Conservation (phyloP, 2,888 invertebrate genomes). For the Chymomyza amoena region DNA sequence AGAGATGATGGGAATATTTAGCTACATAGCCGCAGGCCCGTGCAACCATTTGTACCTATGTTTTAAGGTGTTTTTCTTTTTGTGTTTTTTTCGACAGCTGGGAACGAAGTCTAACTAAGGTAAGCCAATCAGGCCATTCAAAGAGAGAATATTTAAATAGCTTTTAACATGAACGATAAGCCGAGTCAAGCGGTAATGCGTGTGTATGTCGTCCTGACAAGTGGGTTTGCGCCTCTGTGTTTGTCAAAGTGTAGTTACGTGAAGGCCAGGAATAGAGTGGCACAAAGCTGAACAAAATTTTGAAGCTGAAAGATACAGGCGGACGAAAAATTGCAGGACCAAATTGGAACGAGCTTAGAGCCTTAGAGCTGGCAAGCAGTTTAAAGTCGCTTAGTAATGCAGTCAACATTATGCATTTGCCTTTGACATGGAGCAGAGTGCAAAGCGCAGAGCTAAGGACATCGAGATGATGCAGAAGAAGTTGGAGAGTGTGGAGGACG, state of each 20-base stretch:
- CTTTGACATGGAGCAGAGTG: constrained; percentile 8
- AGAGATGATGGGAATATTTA: too few relatives aligned
- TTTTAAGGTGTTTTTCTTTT: background rate
- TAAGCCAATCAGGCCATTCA: constrained; percentile 71
- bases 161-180: constrained; percentile 70
- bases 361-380: constrained; percentile 15
- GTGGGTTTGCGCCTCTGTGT: background rate
- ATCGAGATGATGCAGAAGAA: background rate
- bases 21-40: background rate
- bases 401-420: constrained; percentile 55
- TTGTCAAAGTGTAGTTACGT: constrained; percentile 57
- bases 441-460: constrained; percentile 3
- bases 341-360: constrained; percentile 5
- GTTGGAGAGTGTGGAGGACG: background rate
- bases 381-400: constrained; percentile 66
- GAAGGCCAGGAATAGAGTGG: constrained; percentile 64
- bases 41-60: too few relatives aligned
- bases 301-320: constrained; percentile 33
- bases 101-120: constrained; percentile 29
- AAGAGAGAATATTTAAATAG: constrained; percentile 73
- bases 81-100: constrained; percentile 9
- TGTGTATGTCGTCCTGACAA: constrained; percentile 2
- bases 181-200: constrained; percentile 33
- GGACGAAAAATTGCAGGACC: background rate
- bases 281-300: constrained; percentile 53